A percentile compares a stretch with the other conserved stretches of the same genome.
Evolutionary conservation across 35 echinoderm and acorn worm species (phyloP).

Genomic region (Holothuria glaberrima): DNA sequence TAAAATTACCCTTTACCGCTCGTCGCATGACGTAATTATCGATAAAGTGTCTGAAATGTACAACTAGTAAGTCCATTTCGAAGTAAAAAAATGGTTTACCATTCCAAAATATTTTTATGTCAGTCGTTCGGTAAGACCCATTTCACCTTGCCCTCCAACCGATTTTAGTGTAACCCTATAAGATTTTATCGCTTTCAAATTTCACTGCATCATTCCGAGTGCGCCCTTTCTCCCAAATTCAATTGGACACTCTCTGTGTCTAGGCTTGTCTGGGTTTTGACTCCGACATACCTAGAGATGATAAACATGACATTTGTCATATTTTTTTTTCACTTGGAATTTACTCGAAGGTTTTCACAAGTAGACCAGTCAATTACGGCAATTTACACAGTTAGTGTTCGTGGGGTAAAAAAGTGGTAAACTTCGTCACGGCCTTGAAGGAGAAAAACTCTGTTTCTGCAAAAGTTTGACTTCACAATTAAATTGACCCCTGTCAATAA

Average conservation of each 20-base stretch:
- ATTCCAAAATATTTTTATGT: too few relatives aligned
- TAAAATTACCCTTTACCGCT: too few relatives aligned
- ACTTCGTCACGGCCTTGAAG: not conserved
- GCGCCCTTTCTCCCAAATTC: not conserved
- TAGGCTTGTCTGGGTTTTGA: conserved; percentile 18
- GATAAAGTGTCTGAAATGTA: too few relatives aligned
- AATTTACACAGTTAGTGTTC: conserved; percentile 32
- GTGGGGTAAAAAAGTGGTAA: not conserved
- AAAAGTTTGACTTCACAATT: not conserved
- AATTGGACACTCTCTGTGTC: conserved; percentile 43
- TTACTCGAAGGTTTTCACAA: not conserved
- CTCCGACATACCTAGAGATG: conserved; percentile 4
- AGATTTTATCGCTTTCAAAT: conserved; percentile 47
- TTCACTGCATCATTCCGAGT: not conserved
- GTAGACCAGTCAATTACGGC: conserved; percentile 23
- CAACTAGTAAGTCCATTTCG: too few relatives aligned
- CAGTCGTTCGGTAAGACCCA: too few relatives aligned
- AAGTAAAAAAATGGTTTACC: too few relatives aligned
- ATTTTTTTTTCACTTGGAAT: not conserved
- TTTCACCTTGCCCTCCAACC: not conserved
- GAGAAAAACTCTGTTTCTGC: not conserved
- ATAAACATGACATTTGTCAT: conserved; percentile 7
- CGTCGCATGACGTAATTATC: too few relatives aligned
- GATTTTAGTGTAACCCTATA: conserved; percentile 30
- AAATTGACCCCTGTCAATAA: conserved; percentile 38